A percentile compares a stretch with the other conserved stretches of the same genome.
Conservation (phyloP, 2,797 vertebrate genomes). For the Scarus forsteni region DNA sequence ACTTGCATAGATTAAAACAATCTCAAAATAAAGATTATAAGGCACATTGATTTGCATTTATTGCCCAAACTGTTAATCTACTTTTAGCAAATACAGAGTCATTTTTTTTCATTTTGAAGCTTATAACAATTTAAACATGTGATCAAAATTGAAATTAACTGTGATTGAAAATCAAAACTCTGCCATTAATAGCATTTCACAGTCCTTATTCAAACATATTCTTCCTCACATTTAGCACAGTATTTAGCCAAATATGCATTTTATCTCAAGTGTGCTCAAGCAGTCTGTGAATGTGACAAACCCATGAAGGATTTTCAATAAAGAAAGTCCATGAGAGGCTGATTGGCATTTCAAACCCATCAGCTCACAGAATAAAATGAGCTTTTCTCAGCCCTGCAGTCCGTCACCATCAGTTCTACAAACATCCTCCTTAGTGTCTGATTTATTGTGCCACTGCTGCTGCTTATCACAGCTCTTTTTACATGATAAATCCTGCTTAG, state of each 20-base stretch:
- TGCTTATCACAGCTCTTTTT: slow-evolving; percentile 78
- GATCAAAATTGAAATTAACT: no score
- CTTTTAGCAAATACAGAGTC: no score
- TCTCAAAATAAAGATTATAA: no score
- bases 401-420: slow-evolving; percentile 29
- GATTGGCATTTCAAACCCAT: slow-evolving; percentile 7
- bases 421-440: slow-evolving; percentile 53
- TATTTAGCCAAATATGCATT: background rate
- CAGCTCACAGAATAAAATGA: slow-evolving; percentile 9
- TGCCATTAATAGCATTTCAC: no score
- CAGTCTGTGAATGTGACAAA: background rate
- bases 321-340: slow-evolving; percentile 2
- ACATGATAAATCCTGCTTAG: slow-evolving; percentile 76
- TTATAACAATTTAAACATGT: no score
- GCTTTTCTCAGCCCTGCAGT: slow-evolving; percentile 31
- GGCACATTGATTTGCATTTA: no score
- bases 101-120: no score
- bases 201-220: no score
- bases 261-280: slow-evolving; percentile 4
- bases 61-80: no score
- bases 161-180: no score
- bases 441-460: slow-evolving; percentile 63
- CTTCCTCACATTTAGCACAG: no score
- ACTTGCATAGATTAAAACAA: no score
- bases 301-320: background rate